phyloP scores from a whole-genome alignment of 2,888 invertebrate genomes.

The Euspilapteryx auroguttella region DNA sequence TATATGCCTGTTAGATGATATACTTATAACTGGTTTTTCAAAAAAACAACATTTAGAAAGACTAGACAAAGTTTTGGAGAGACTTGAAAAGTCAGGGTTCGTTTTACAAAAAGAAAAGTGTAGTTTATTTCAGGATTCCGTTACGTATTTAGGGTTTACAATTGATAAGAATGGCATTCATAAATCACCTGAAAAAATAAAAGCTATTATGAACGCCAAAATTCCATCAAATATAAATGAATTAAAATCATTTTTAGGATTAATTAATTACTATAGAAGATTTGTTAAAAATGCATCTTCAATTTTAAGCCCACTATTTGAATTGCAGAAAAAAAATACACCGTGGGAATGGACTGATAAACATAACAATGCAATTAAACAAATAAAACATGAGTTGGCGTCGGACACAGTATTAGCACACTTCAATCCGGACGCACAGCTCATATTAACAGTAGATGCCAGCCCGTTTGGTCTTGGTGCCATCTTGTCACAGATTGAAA shows the following conservation, averaged over 20 bases:
- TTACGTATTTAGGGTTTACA: constrained; percentile 4
- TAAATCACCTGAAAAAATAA: constrained; percentile 4
- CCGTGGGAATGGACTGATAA: constrained; percentile 4
- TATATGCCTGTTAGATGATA: background rate
- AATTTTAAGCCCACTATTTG: constrained; percentile 4
- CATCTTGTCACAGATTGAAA: constrained; percentile 5
- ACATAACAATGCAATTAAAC: constrained; percentile 1
- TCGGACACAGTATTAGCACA: constrained; percentile 8
- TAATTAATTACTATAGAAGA: background rate
- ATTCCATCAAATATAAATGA: constrained; percentile 1
- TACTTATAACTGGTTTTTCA: background rate
- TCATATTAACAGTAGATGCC: constrained; percentile 7
- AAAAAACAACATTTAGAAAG: constrained; percentile 3
- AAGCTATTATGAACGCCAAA: too few relatives aligned
- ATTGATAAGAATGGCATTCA: constrained; percentile 4
- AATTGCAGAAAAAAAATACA: background rate
- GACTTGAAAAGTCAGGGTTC: constrained; percentile 6
- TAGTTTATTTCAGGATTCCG: constrained; percentile 2
- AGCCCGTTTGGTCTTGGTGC: constrained; percentile 8
- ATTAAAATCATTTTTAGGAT: constrained; percentile 1
- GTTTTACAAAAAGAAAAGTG: constrained; percentile 1
- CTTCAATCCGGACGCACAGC: constrained; percentile 6
- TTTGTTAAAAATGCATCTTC: constrained; percentile 3
- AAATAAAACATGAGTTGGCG: constrained; percentile 4
- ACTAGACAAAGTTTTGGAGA: constrained; percentile 6